phyloP scores from a whole-genome alignment of 2,888 invertebrate genomes.

The Carcina quercana region DNA sequence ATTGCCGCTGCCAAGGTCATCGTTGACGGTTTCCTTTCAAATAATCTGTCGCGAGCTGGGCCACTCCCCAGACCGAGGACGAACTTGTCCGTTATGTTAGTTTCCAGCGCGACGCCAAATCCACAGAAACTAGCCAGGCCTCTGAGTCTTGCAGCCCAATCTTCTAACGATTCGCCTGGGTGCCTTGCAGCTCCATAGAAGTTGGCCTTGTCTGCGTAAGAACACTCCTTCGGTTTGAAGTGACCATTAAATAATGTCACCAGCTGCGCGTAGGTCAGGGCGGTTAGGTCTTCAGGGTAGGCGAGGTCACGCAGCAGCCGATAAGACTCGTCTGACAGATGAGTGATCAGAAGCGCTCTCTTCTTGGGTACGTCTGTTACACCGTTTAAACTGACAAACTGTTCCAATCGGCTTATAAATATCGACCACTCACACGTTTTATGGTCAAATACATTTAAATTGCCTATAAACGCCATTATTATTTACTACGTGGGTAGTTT shows the following conservation, averaged over 20 bases:
- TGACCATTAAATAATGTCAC: constrained; percentile 12
- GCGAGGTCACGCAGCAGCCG: constrained; percentile 10
- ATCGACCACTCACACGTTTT: constrained; percentile 4
- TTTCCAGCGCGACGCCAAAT: constrained; percentile 15
- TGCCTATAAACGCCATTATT: constrained; percentile 4
- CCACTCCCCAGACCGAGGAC: constrained; percentile 15
- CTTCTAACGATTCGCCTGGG: constrained; percentile 11
- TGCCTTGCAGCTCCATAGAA: constrained; percentile 10
- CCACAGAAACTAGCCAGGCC: constrained; percentile 12
- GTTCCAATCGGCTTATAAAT: constrained; percentile 2
- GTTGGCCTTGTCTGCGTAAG: constrained; percentile 14
- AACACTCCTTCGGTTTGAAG: constrained; percentile 12
- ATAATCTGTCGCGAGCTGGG: constrained; percentile 13
- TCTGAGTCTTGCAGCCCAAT: constrained; percentile 16
- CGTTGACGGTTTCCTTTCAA: constrained; percentile 8
- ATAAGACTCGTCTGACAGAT: constrained; percentile 12
- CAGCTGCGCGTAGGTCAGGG: constrained; percentile 8
- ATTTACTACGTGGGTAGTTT: no score
- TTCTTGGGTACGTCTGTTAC: constrained; percentile 1
- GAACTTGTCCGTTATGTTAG: constrained; percentile 15
- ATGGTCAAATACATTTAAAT: constrained; percentile 4
- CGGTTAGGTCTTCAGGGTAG: constrained; percentile 13
- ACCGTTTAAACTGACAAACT: constrained; percentile 4
- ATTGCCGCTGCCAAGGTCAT: constrained; percentile 11
- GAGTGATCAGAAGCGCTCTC: constrained; percentile 5